phyloP scores from a whole-genome alignment of 2,113 vertebrate species.

The Cyanoderma ruficeps region DNA sequence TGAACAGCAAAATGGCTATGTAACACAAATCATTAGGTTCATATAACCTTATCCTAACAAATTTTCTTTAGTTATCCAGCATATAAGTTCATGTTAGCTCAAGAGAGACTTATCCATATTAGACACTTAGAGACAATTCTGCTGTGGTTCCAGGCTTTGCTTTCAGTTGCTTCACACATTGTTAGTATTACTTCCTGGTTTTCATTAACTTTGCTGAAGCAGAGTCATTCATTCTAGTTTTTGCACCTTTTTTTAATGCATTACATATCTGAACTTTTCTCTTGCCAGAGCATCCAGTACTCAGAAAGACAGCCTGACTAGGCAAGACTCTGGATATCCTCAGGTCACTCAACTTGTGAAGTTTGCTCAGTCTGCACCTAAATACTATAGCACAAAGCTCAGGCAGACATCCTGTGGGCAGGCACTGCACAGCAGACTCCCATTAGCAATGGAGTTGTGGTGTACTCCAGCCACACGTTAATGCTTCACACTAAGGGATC shows the following conservation, averaged over 20 bases:
- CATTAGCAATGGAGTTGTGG: not conserved
- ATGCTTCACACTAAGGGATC: not conserved
- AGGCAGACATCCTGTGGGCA: not conserved
- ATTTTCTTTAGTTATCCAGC: not conserved
- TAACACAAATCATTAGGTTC: not conserved
- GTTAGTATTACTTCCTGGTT: not conserved
- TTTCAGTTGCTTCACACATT: not conserved
- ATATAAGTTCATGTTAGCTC: not conserved
- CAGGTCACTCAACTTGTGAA: not conserved
- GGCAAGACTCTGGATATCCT: not conserved
- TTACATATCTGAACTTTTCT: not conserved
- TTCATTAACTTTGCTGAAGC: not conserved
- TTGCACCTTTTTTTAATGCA: not conserved
- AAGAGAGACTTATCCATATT: not conserved
- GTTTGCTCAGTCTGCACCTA: not conserved
- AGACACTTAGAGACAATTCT: not conserved
- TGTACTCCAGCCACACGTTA: not conserved
- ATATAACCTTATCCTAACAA: not conserved
- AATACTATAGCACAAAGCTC: rapidly evolving
- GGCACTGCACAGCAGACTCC: rapidly evolving
- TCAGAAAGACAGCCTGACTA: not conserved
- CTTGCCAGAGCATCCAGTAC: not conserved
- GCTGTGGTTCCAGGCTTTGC: not conserved
- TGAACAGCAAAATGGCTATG: not conserved
- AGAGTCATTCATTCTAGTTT: not conserved